phyloP scores from a whole-genome alignment of 2,888 invertebrate genomes.

The Lycia hirtaria region DNA sequence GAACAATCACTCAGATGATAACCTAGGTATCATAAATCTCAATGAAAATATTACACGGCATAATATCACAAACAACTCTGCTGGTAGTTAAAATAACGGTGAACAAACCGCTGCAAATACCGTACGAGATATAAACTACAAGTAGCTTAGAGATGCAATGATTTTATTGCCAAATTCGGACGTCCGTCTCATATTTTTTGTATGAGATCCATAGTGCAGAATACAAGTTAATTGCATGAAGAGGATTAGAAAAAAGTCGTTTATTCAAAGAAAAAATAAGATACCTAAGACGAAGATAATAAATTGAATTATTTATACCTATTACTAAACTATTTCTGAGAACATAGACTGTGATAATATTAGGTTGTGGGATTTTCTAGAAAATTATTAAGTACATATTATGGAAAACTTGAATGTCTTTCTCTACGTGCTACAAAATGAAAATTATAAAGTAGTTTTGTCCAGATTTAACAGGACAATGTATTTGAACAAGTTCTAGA shows the following conservation, averaged over 20 bases:
- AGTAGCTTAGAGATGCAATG: constrained; percentile 57
- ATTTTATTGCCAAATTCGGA: constrained; percentile 54
- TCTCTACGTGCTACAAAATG: not conserved
- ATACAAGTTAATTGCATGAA: not conserved
- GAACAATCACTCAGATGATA: constrained; percentile 17
- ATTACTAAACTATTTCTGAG: too few relatives aligned
- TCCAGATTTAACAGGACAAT: not conserved
- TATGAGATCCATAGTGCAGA: not conserved
- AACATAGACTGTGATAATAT: too few relatives aligned
- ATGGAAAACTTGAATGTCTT: too few relatives aligned
- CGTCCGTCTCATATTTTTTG: not conserved
- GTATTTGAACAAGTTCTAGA: constrained; percentile 1
- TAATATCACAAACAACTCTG: constrained; percentile 18
- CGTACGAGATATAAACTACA: constrained; percentile 72
- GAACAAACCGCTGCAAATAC: constrained; percentile 75
- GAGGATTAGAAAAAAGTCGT: not conserved
- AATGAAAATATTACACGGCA: constrained; percentile 23
- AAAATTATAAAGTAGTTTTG: not conserved
- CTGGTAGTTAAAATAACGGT: constrained; percentile 75
- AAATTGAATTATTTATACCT: too few relatives aligned
- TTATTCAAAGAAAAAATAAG: too few relatives aligned
- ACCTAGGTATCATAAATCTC: constrained; percentile 16
- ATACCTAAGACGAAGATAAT: too few relatives aligned
- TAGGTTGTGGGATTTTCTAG: too few relatives aligned
- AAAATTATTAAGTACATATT: too few relatives aligned